Conservation (phyloP, 2,888 invertebrate species). For the Rutpela maculata region DNA sequence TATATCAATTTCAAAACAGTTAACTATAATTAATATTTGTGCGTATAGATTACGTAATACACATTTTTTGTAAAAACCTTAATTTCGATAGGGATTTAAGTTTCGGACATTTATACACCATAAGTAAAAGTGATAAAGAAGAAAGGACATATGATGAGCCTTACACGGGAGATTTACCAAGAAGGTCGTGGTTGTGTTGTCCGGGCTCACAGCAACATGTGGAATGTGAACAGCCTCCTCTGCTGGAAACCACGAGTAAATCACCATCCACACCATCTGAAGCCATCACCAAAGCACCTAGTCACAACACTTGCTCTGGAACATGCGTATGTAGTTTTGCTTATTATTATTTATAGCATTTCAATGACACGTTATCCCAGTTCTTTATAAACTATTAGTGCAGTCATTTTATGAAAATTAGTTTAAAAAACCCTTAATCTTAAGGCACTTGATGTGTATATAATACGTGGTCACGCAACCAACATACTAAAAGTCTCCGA, state of each 20-base stretch:
- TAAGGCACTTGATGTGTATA: no score
- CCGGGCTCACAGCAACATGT: conserved; percentile 71
- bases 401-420: no score
- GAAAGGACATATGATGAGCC: conserved; percentile 74
- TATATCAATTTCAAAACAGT: no score
- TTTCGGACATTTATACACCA: conserved; percentile 74
- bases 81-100: conserved; percentile 61
- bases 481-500: no score
- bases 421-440: no score
- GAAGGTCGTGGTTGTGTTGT: conserved; percentile 75
- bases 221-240: conserved; percentile 69
- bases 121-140: conserved; percentile 72
- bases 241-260: conserved; percentile 63
- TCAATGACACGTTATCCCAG: no score
- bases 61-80: conserved; percentile 25
- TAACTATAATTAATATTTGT: no score
- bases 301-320: conserved; percentile 63
- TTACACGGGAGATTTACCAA: conserved; percentile 71
- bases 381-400: no score
- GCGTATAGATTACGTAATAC: neutral
- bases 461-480: no score
- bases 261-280: conserved; percentile 64
- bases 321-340: conserved; percentile 65
- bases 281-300: conserved; percentile 64
- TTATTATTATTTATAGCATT: conserved; percentile 43